A percentile compares a stretch with the other conserved stretches of the same genome.
Conservation (phyloP, 2,113 vertebrate genomes). For the Prinia subflava region DNA sequence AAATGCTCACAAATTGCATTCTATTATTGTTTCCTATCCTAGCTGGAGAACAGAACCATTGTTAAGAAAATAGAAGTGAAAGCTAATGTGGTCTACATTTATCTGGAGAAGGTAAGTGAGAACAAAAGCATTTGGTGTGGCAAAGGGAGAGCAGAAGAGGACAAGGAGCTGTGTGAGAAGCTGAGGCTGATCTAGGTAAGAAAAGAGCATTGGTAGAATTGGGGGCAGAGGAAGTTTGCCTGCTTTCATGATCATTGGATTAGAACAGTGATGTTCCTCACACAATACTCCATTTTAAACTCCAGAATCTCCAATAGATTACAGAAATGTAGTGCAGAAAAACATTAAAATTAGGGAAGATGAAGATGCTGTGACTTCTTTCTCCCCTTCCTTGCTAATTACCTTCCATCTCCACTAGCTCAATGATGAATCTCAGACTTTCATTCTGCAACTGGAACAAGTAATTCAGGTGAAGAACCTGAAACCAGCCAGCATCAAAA, state of each 20-base stretch:
- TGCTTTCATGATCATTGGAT: neutral
- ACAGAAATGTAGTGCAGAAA: neutral
- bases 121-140: neutral
- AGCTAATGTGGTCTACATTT: slow-evolving; percentile 53
- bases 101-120: slow-evolving; percentile 69
- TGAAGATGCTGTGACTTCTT: neutral
- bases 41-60: slow-evolving; percentile 57
- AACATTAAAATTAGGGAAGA: neutral
- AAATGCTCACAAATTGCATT: neutral
- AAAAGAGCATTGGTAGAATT: neutral
- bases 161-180: neutral
- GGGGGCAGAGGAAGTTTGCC: neutral
- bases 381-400: neutral
- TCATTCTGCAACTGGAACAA: slow-evolving; percentile 69
- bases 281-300: neutral
- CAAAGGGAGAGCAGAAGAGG: neutral
- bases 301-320: neutral
- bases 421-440: slow-evolving; percentile 54
- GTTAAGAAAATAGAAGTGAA: slow-evolving; percentile 63
- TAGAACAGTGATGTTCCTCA: neutral
- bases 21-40: neutral
- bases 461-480: slow-evolving; percentile 73
- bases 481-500: slow-evolving; percentile 79
- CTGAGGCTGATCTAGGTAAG: neutral
- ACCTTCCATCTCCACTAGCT: slow-evolving; percentile 27